Evolutionary conservation across 2,797 vertebrate genomes (phyloP), one percentile per base, ranked within the genome.

Genomic region (Ficedula albicollis): DNA sequence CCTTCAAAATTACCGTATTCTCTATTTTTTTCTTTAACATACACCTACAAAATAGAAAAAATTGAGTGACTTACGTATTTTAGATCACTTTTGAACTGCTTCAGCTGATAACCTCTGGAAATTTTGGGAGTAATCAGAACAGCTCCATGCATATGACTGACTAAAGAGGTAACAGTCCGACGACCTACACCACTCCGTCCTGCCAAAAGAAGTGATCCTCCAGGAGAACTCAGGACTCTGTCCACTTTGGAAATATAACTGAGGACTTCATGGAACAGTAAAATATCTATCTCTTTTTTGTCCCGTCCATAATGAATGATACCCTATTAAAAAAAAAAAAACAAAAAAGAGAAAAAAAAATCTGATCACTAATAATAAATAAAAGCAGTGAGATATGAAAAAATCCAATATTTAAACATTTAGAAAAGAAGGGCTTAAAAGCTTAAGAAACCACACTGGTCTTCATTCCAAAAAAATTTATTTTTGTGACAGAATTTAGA

Each of bases 81-180:
- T 38, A 99, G 98, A 97, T 99, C 99, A 87, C 97, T 99, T 98
- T 97, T 99, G 98, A 99, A 99, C 67, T 99, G 98, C 94, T 99
- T 99, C 41, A 99, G 96, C 38, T 97, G 96, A 91, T 99, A 99
- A 41, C 98, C 98, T 91, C 99, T 98, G 88, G 98, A 98, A 96
- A 99, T 98, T 96, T 98, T 99, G 30, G 99, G 99, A 4, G 99
- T 99, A 97, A 99, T 98, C 70, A 99, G 89, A 14, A 98, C 89
- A 66, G 98, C 98, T 80, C 98, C 98, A 2, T 99, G 99, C 99
- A 99, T 99, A 87, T 99, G 99, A 72, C 99, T 98, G 94, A 99
- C 99, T 68, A 99, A 97, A 56, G 98, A 98, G 1, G 99, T 98
- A 88, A 98, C 97, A 4, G 99, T 99, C 72, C 99, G 98, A 41